A percentile compares a stretch with the other conserved stretches of the same genome.
These are phyloP conservation scores for Cryptoblepharus egeriae DNA, from an alignment of 2,797 vertebrate genomes.

Conservation along the genomic window DNA sequence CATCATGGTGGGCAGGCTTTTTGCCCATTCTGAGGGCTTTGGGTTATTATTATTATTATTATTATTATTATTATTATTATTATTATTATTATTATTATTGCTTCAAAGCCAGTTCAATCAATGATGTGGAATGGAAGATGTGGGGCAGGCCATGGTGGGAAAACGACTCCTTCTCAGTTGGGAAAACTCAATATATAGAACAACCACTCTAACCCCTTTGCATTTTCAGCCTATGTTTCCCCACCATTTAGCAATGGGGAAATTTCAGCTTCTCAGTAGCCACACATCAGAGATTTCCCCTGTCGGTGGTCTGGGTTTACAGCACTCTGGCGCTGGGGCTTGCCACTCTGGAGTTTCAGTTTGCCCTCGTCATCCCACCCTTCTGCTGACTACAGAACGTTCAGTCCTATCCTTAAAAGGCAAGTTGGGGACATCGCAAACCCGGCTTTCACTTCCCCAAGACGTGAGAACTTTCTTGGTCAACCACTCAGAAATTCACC, in stretches of 20 bases:
- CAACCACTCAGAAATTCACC: neutral
- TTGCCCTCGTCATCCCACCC: neutral
- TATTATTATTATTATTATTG: no score
- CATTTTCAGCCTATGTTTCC: neutral
- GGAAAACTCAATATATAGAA: no score
- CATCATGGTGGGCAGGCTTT: no score
- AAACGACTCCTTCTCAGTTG: no score
- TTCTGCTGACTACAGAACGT: neutral
- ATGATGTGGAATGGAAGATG: neutral
- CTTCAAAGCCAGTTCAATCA: neutral
- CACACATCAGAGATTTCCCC: neutral
- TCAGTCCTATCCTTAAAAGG: conserved; percentile 5
- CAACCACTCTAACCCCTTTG: no score
- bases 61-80: no score
- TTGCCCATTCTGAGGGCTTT: neutral
- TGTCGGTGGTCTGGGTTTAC: neutral
- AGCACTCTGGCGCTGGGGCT: neutral
- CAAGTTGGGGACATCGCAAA: neutral
- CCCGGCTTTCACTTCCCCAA: conserved; percentile 30
- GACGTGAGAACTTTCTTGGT: neutral
- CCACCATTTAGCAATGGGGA: neutral
- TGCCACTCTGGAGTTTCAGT: neutral
- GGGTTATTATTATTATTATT: no score
- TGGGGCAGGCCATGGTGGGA: neutral
- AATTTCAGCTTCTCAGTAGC: neutral